Base-by-base conservation (phyloP, 1,140 invertebrate genomes). In the Apis cerana region DNA sequence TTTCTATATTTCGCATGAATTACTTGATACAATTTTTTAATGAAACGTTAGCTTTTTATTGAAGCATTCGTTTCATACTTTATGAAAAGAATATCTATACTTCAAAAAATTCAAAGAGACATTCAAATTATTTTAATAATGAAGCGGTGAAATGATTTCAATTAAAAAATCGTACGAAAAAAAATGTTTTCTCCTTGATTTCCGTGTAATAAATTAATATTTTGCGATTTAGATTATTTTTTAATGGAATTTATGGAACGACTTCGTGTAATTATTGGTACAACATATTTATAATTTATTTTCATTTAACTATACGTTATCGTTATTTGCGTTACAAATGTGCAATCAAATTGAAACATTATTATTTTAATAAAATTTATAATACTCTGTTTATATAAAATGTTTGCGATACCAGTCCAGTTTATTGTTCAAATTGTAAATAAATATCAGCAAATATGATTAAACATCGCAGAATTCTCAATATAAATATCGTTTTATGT, bases 41-140 rank as follows among this genome's bases (percentile, higher is more conserved):
- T 62, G 23, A 52, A 52, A 64, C 27, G 48, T 15, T 48, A 33
- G 48, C 59, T 19, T 12, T 64, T 13, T 50, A 23, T 75, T 7
- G 10, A n/a, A 11, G 1, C 48, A 43, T 33, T 52, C 48, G 23
- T 15, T 64, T 33, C 19, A 17, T n/a, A 21, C 61, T 76, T 13
- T 19, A 5, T 76, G 19, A 76, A 65, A 54, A 33, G 19, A 13
- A 15, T 15, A n/a, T 19, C 13, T 56, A 19, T 75, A 43, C 54
- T 74, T 65, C 19, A 10, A 19, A 75, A 75, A 62, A 54, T 65
- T 65, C 75, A 48, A 54, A 65, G 19, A 21, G 19, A 8, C 61
- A n/a, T 50, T 12, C 19, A 50, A 76, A 54, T 76, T 76, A 52
- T 76, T 76, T 76, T 76, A 54, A 76, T 43, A 76, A 43, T n/a